Conservation (phyloP, 2,113 vertebrate genomes). For the human region GRCh38 chr15:59531501-59532000, state of each 20-base stretch:
- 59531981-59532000: background rate
- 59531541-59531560: background rate
- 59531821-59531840: too few relatives aligned
- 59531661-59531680: background rate
- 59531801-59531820: background rate
- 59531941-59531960: background rate
- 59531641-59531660: background rate
- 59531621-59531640: too few relatives aligned
- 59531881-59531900: background rate
- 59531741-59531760: background rate
- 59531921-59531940: background rate
- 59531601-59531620: too few relatives aligned
- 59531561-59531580: background rate
- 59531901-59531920: background rate
- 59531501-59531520: background rate
- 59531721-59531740: background rate
- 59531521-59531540: background rate
- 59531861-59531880: background rate
- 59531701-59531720: background rate
- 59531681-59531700: background rate
- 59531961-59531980: background rate
- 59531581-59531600: rapidly evolving
- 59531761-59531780: background rate
- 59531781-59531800: background rate
- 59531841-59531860: background rate